These are phyloP conservation scores for Schizopygopsis pylzovi DNA, from an alignment of 2,797 vertebrate genomes.

Conservation along the genomic window DNA sequence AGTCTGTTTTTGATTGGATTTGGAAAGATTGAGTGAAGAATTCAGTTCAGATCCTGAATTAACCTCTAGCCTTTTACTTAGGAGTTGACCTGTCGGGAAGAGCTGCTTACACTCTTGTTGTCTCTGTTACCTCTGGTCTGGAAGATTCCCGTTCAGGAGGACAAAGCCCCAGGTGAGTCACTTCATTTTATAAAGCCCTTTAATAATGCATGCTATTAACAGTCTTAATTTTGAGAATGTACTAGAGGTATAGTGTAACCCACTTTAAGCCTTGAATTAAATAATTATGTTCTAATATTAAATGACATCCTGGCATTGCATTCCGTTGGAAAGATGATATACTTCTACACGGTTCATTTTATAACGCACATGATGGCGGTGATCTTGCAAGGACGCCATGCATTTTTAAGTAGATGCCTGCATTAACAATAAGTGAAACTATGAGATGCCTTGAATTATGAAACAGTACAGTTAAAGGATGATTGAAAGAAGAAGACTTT, in stretches of 20 bases:
- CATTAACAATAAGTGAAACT: conserved; percentile 15
- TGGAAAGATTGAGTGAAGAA: neutral
- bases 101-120: conserved; percentile 93
- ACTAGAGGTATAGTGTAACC: neutral
- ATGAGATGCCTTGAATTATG: conserved; percentile 40
- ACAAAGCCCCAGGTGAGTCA: conserved; percentile 87
- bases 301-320: conserved; percentile 21
- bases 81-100: conserved; percentile 96
- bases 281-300: conserved; percentile 36
- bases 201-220: conserved; percentile 7
- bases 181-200: neutral
- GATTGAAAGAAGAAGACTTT: conserved; percentile 45
- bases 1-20: conserved; percentile 25
- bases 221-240: neutral
- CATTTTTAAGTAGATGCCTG: conserved; percentile 37
- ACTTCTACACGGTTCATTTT: neutral
- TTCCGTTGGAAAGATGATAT: conserved; percentile 17
- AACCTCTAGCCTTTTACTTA: conserved; percentile 64
- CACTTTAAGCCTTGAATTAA: conserved; percentile 17
- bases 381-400: neutral
- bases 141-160: conserved; percentile 96
- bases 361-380: neutral
- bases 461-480: neutral
- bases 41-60: conserved; percentile 53
- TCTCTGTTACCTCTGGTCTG: conserved; percentile 95